Evolutionary conservation across 2,797 vertebrate species (phyloP).

Genomic region (Centroberyx gerrardi): DNA sequence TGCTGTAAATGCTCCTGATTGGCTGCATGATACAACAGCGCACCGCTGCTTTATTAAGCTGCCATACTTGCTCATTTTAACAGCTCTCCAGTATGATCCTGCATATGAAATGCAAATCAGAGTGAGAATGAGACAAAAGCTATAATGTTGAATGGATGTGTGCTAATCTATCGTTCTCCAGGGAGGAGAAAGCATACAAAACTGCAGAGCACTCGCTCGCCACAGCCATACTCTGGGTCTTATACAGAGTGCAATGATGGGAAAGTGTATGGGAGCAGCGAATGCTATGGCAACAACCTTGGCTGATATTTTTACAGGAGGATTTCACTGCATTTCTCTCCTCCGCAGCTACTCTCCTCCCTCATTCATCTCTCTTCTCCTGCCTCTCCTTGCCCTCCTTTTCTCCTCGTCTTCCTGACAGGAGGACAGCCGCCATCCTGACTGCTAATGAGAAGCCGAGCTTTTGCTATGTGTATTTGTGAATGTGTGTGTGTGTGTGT

Average conservation of each 20-base stretch:
- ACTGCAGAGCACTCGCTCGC: not conserved
- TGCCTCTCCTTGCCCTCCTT: conserved; percentile 61
- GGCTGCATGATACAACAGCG: conserved; percentile 12
- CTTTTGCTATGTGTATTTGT: conserved; percentile 53
- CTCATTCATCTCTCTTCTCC: conserved; percentile 49
- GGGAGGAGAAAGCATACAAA: not conserved
- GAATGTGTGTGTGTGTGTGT: conserved; percentile 14
- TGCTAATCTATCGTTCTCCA: not conserved
- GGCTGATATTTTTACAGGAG: conserved; percentile 40
- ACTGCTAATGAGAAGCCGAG: conserved; percentile 79
- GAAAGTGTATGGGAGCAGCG: conserved; percentile 44
- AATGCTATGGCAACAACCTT: conserved; percentile 75
- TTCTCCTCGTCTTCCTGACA: conserved; percentile 67
- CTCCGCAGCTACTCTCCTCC: conserved; percentile 25
- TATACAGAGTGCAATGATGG: conserved; percentile 12
- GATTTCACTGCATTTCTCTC: conserved; percentile 29
- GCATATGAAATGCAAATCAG: conserved; percentile 30
- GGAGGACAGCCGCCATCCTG: conserved; percentile 67
- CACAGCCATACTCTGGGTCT: not conserved
- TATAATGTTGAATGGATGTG: conserved; percentile 8
- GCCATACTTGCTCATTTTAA: conserved; percentile 30
- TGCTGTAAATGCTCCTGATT: conserved; percentile 17
- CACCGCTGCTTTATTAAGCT: conserved; percentile 35
- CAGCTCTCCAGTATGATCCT: conserved; percentile 13
- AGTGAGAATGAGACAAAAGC: conserved; percentile 33